Conservation (phyloP, 2,113 vertebrate genomes). For the Zapornia atra region DNA sequence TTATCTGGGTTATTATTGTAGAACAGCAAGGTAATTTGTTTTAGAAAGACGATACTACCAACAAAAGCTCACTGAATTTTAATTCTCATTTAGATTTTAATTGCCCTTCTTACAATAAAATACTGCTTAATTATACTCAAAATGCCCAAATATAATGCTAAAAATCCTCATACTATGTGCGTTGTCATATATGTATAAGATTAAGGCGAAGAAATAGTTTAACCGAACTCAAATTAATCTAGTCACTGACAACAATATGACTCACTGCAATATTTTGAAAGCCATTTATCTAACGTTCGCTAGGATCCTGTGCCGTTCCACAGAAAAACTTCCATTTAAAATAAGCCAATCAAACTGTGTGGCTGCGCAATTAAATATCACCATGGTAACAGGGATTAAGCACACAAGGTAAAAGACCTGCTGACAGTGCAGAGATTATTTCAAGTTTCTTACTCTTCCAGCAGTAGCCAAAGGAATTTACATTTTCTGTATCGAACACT, state of each 20-base stretch:
- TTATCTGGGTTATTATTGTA: neutral
- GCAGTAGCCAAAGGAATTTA: slow-evolving; percentile 23
- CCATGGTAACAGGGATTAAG: slow-evolving; percentile 57
- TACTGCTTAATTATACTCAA: neutral
- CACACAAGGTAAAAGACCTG: slow-evolving; percentile 23
- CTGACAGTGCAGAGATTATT: slow-evolving; percentile 49
- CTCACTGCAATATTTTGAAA: slow-evolving; percentile 40
- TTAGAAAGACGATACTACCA: neutral
- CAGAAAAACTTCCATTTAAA: slow-evolving; percentile 54
- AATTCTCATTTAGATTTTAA: slow-evolving; percentile 18
- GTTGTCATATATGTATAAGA: neutral
- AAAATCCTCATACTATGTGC: neutral
- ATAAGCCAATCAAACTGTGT: slow-evolving; percentile 51
- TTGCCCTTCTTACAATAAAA: neutral
- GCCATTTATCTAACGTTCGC: neutral
- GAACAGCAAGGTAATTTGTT: neutral
- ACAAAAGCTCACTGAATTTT: slow-evolving; percentile 9
- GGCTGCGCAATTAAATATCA: slow-evolving; percentile 38
- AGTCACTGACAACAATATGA: neutral
- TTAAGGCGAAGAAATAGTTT: neutral
- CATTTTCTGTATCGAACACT: neutral
- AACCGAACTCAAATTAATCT: slow-evolving; percentile 8
- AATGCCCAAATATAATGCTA: neutral
- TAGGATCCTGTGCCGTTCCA: neutral
- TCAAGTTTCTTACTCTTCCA: slow-evolving; percentile 50